phyloP scores from a whole-genome alignment of 2,797 vertebrate genomes.

The Rhinella marina region DNA sequence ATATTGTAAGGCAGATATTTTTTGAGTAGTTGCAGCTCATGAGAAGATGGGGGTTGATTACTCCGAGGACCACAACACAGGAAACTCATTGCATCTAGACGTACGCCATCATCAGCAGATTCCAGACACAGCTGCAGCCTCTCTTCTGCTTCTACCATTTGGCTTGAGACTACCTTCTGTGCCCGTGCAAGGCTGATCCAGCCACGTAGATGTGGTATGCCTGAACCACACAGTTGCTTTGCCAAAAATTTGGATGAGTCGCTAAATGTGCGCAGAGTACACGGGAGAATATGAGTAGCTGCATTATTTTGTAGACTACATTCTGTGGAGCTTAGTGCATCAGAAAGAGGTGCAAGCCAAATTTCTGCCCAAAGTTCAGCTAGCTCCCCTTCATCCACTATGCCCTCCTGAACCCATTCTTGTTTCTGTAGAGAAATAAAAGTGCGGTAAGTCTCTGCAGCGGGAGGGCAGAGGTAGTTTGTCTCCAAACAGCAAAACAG shows the following conservation, averaged over 20 bases:
- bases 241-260: conserved; percentile 72
- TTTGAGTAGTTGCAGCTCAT: conserved; percentile 76
- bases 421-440: conserved; percentile 79
- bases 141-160: conserved; percentile 67
- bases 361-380: conserved; percentile 74
- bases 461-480: conserved; percentile 84
- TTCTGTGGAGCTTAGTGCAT: conserved; percentile 79
- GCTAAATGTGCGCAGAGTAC: conserved; percentile 81
- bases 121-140: conserved; percentile 79
- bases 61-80: conserved; percentile 84
- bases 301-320: conserved; percentile 80
- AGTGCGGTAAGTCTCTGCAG: conserved; percentile 81
- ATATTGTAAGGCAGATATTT: conserved; percentile 85
- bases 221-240: conserved; percentile 65
- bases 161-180: conserved; percentile 69
- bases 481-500: conserved; percentile 85
- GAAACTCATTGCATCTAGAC: conserved; percentile 79
- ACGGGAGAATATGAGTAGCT: conserved; percentile 77
- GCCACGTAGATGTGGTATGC: conserved; percentile 75
- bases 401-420: conserved; percentile 62
- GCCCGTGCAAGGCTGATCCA: conserved; percentile 83
- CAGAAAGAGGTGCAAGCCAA: conserved; percentile 78
- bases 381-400: conserved; percentile 68
- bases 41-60: conserved; percentile 72
- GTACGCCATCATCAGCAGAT: conserved; percentile 78